Evolutionary conservation across 2,888 invertebrate genomes (phyloP), one percentile per base, ranked within the genome.

Genomic region (Mythimna lalbum): DNA sequence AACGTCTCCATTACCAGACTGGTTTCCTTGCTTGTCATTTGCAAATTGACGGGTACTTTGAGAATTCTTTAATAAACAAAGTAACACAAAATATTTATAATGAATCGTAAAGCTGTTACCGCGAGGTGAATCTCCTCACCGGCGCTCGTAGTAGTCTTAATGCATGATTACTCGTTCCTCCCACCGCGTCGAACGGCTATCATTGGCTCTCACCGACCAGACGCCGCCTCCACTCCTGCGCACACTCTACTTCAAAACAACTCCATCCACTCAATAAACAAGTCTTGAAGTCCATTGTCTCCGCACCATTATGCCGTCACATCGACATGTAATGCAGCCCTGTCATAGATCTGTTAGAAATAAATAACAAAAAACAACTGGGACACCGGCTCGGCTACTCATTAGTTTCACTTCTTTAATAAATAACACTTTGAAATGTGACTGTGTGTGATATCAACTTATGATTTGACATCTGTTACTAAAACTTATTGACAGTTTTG

Each of bases 201-300:
- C 90, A 95, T 95, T 95, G 95, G 95, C 90, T 90, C 91, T 88
- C 89, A 84, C 85, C 79, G 84, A 80, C 80, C 87, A 86, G 93
- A 89, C 94, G 89, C 94, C 95, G 95, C 95, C 95, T 95, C 92
- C 94, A 91, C 93, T 94, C 91, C 90, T 92, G 94, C 93, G 92
- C 94, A 93, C 90, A 92, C 90, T 93, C 92, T 90, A 89, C 92
- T 93, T 93, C 92, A 92, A 93, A 94, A 94, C 94, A 93, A 94
- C 95, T 95, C 95, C 94, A 94, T 94, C 92, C 88, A 91, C 91
- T 93, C 92, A 93, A 95, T 95, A 95, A 95, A 94, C 94, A 94
- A 94, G 95, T 93, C 94, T 94, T 92, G 90, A 92, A 92, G 90
- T 92, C 94, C 94, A 95, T 95, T 95, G 95, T 94, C 93, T 93